phyloP scores from a whole-genome alignment of 2,888 invertebrate species.

The Branchipolynoe longqiensis region DNA sequence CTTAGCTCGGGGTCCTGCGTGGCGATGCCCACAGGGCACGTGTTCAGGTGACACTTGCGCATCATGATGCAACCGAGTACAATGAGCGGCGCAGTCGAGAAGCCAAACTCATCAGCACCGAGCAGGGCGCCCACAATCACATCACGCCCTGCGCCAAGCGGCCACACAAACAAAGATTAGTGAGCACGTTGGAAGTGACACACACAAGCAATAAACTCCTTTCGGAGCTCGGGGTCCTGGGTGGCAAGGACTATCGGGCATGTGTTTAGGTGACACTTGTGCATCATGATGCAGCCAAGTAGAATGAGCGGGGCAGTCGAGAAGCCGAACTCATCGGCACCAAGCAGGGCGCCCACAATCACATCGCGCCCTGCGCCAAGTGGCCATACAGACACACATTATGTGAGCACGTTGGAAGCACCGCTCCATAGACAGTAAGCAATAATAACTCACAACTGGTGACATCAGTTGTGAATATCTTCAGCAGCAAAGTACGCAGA shows the following conservation, averaged over 20 bases:
- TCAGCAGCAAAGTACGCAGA: too few relatives aligned
- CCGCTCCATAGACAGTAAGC: too few relatives aligned
- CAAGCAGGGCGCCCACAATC: constrained; percentile 95
- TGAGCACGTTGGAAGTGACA: too few relatives aligned
- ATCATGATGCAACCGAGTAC: constrained; percentile 99
- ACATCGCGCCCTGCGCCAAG: constrained; percentile 95
- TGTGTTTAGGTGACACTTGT: constrained; percentile 99
- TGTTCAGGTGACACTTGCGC: constrained; percentile 99
- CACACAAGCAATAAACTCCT: too few relatives aligned
- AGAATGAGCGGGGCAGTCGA: constrained; percentile 98
- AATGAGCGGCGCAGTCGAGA: constrained; percentile 98
- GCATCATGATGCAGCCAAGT: constrained; percentile 99
- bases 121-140: constrained; percentile 96
- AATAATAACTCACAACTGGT: not conserved
- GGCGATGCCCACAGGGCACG: constrained; percentile 99
- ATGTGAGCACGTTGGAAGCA: too few relatives aligned
- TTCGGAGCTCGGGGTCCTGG: constrained; percentile 94
- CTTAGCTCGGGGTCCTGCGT: constrained; percentile 97
- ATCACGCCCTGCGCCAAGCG: constrained; percentile 93
- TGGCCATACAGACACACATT: too few relatives aligned
- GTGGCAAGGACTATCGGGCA: constrained; percentile 99
- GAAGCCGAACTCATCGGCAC: constrained; percentile 99
- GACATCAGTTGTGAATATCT: not conserved
- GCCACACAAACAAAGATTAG: too few relatives aligned
- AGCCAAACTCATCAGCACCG: constrained; percentile 99